Conservation (phyloP, 2,888 invertebrate species). For the Drosophila meridionalis region DNA sequence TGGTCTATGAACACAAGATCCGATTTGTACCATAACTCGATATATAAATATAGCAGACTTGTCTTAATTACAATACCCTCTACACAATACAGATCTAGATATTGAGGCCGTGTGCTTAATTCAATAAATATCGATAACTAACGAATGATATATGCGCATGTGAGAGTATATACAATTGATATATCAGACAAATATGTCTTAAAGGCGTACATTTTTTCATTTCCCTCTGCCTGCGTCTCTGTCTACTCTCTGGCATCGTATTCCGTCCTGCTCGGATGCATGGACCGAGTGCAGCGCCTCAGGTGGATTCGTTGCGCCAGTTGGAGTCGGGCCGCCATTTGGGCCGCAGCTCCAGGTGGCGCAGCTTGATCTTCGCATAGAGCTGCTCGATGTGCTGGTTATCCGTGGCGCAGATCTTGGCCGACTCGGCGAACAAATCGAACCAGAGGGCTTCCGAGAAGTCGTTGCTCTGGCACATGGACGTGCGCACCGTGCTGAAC, state of each 20-base stretch:
- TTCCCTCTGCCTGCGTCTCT: neutral
- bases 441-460: slow-evolving; percentile 62
- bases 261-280: slow-evolving; percentile 17
- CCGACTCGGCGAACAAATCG: slow-evolving; percentile 53
- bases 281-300: neutral
- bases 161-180: slow-evolving; percentile 5
- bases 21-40: neutral
- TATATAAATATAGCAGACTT: neutral
- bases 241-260: neutral
- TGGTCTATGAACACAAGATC: neutral
- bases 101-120: no score
- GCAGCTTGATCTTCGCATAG: slow-evolving; percentile 52
- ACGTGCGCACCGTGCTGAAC: slow-evolving; percentile 28
- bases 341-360: slow-evolving; percentile 52
- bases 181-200: slow-evolving; percentile 18
- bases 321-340: slow-evolving; percentile 49
- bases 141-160: neutral
- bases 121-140: neutral
- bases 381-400: slow-evolving; percentile 57
- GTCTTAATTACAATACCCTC: neutral
- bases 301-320: slow-evolving; percentile 47
- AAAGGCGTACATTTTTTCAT: neutral
- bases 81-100: no score
- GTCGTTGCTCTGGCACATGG: slow-evolving; percentile 57
- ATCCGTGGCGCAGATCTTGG: slow-evolving; percentile 20